Evolutionary conservation across 2,888 invertebrate species (phyloP).

Genomic region (Bhutanitis thaidina): DNA sequence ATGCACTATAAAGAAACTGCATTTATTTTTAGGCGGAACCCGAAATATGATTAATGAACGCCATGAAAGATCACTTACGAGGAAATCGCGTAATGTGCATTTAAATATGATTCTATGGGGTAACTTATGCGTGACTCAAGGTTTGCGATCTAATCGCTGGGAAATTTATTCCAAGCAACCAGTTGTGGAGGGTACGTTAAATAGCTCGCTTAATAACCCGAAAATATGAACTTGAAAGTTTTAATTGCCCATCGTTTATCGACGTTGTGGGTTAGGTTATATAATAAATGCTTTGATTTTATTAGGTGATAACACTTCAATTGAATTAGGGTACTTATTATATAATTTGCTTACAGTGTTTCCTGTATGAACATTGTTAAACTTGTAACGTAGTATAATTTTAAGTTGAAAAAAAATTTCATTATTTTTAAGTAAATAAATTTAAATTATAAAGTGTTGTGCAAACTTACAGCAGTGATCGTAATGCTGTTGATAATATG

Average conservation of each 20-base stretch:
- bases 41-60: slow-evolving; percentile 46
- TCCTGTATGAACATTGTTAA: not conserved
- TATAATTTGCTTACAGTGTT: not conserved
- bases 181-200: slow-evolving; percentile 30
- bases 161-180: slow-evolving; percentile 53
- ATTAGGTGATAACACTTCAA: slow-evolving; percentile 30
- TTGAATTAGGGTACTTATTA: slow-evolving; percentile 17
- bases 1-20: not conserved
- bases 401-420: too few species aligned
- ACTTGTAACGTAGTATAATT: too few species aligned
- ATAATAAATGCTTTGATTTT: slow-evolving; percentile 16
- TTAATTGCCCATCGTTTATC: slow-evolving; percentile 54
- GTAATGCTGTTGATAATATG: too few species aligned
- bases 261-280: slow-evolving; percentile 37
- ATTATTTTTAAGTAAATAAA: too few species aligned
- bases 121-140: slow-evolving; percentile 48
- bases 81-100: slow-evolving; percentile 61
- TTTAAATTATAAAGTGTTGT: too few species aligned
- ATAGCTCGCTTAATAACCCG: slow-evolving; percentile 55
- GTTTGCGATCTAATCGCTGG: slow-evolving; percentile 49
- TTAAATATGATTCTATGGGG: slow-evolving; percentile 54
- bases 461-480: too few species aligned
- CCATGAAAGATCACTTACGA: slow-evolving; percentile 46
- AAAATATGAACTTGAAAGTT: slow-evolving; percentile 59
- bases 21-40: slow-evolving; percentile 16